Evolutionary conservation across 2,113 vertebrate genomes (phyloP).

Genomic region (Burhinus oedicnemus): DNA sequence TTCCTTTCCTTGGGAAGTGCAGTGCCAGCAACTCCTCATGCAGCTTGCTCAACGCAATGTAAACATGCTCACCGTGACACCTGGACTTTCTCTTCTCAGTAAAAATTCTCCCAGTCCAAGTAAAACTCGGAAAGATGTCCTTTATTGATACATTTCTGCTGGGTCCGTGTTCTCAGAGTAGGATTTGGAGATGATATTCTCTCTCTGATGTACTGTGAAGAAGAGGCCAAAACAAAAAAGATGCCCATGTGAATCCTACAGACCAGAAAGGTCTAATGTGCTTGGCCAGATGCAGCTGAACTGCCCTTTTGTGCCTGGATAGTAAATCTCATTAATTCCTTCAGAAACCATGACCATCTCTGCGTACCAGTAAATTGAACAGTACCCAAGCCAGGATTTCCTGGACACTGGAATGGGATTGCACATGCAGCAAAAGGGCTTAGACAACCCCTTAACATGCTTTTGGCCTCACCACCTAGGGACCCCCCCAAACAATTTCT

Average conservation of each 20-base stretch:
- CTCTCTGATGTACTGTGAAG: neutral
- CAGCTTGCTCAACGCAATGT: neutral
- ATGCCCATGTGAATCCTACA: neutral
- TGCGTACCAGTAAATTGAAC: neutral
- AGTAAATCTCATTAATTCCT: neutral
- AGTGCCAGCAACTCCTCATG: neutral
- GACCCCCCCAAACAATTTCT: neutral
- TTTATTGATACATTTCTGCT: neutral
- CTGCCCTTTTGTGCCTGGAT: neutral
- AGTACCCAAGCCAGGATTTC: neutral
- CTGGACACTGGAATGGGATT: neutral
- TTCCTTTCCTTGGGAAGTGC: neutral
- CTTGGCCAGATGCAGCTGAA: neutral
- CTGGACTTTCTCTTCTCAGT: neutral
- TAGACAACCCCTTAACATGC: neutral
- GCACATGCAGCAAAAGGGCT: neutral
- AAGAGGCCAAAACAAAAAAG: neutral
- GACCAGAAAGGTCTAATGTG: neutral
- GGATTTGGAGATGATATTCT: neutral
- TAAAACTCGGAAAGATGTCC: neutral
- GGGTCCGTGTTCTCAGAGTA: neutral
- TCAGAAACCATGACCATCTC: accelerated
- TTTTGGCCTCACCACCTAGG: neutral
- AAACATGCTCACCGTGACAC: neutral
- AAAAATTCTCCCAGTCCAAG: neutral